These are phyloP conservation scores for Pyrocephalus nanus DNA, from an alignment of 2,797 vertebrate species.

Conservation along the genomic window DNA sequence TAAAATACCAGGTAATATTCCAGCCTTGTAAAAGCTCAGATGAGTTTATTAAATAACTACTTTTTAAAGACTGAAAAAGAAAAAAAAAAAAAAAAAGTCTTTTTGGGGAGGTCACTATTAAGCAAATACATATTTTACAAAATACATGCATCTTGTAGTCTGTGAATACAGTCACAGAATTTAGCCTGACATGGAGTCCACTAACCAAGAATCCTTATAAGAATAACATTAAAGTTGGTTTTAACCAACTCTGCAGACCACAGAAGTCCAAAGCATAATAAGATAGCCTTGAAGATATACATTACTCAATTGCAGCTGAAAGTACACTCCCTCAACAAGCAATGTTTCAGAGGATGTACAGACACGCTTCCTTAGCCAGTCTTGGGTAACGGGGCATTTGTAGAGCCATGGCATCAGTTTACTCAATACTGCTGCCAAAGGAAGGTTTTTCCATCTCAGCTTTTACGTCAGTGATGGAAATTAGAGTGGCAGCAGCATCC, in stretches of 20 bases:
- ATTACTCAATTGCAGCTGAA: neutral
- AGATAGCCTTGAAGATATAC: neutral
- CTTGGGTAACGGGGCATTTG: neutral
- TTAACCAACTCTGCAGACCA: neutral
- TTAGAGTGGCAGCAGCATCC: neutral
- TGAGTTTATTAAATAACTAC: conserved; percentile 8
- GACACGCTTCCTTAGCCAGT: neutral
- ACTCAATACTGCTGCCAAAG: neutral
- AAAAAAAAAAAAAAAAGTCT: neutral
- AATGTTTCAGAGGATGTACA: neutral
- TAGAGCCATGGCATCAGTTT: neutral
- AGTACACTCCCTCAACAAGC: neutral
- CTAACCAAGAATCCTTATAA: neutral
- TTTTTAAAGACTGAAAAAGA: neutral
- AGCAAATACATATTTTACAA: neutral
- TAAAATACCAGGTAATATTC: neutral
- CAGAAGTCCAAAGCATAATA: neutral
- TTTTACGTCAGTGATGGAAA: neutral
- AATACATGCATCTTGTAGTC: neutral
- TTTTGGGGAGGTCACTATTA: neutral
- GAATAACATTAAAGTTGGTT: neutral
- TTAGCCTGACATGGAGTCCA: neutral
- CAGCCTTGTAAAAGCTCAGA: neutral
- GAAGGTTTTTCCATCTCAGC: neutral
- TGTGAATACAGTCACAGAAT: neutral